phyloP scores from a whole-genome alignment of 2,797 vertebrate genomes.

The Melanotaenia trifasciata region DNA sequence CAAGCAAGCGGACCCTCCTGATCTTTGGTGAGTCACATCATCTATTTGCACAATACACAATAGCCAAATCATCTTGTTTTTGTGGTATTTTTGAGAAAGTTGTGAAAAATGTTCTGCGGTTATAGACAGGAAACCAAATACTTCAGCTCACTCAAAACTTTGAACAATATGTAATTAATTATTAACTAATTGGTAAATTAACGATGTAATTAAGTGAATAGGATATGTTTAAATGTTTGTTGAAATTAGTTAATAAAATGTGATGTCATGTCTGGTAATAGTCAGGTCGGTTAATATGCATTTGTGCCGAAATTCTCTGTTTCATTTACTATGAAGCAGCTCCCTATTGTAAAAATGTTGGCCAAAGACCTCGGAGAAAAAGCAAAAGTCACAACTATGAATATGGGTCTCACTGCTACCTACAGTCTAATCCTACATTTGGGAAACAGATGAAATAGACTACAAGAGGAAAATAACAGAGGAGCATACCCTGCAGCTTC shows the following conservation, averaged over 20 bases:
- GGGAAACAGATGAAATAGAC: not conserved
- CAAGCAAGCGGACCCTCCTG: conserved; percentile 47
- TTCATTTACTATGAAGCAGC: conserved; percentile 1
- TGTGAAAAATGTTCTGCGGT: not conserved
- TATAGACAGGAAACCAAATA: not conserved
- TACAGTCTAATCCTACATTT: too few relatives aligned
- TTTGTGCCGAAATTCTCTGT: not conserved
- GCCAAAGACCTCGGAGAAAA: too few relatives aligned
- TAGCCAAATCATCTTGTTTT: conserved; percentile 6
- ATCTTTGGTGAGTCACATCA: conserved; percentile 71
- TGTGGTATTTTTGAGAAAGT: not conserved
- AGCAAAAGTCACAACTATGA: too few relatives aligned
- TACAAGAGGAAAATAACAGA: not conserved
- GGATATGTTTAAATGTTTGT: not conserved
- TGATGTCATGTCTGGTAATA: not conserved
- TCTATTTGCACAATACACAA: conserved; percentile 14
- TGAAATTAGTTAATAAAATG: not conserved
- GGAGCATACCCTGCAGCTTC: conserved; percentile 19
- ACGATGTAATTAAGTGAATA: not conserved
- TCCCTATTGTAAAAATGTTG: too few relatives aligned
- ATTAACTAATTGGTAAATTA: too few relatives aligned
- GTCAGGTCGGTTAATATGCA: not conserved
- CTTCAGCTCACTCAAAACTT: not conserved
- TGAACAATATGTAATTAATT: not conserved
- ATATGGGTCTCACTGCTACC: too few relatives aligned